Percentiles rank a stretch among this genome's conserved stretches.
Evolutionary conservation across 2,797 vertebrate species (phyloP).

Genomic region (Poeciliopsis turneri): DNA sequence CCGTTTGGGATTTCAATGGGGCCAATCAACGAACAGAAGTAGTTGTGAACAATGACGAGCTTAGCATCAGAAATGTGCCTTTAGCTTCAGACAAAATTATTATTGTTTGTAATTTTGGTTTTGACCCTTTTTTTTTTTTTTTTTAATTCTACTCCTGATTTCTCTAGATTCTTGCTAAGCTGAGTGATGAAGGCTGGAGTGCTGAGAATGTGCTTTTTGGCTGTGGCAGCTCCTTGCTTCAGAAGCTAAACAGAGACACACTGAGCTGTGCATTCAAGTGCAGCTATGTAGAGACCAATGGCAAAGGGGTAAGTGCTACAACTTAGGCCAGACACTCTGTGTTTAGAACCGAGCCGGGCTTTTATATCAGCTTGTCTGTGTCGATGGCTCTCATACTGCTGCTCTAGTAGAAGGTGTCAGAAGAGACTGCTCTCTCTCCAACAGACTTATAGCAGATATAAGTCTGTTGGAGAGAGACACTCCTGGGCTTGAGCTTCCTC

Average conservation of each 20-base stretch:
- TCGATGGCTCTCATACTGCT: not conserved
- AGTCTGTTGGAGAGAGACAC: not conserved
- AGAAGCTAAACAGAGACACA: slow-evolving; percentile 84
- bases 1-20: no score
- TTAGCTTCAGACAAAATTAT: not conserved
- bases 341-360: not conserved
- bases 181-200: slow-evolving; percentile 81
- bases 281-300: slow-evolving; percentile 82
- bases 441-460: not conserved
- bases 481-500: not conserved
- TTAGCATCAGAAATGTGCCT: not conserved
- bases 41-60: no score
- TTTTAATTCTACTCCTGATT: not conserved
- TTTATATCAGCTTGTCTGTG: not conserved
- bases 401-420: not conserved
- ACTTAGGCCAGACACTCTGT: not conserved
- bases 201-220: slow-evolving; percentile 83
- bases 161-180: slow-evolving; percentile 77
- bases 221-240: slow-evolving; percentile 81
- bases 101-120: not conserved
- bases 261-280: slow-evolving; percentile 85
- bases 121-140: not conserved
- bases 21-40: no score
- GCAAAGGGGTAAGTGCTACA: slow-evolving; percentile 74
- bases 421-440: not conserved